phyloP scores from a whole-genome alignment of 2,888 invertebrate genomes.

The Blastobasis lacticolella region DNA sequence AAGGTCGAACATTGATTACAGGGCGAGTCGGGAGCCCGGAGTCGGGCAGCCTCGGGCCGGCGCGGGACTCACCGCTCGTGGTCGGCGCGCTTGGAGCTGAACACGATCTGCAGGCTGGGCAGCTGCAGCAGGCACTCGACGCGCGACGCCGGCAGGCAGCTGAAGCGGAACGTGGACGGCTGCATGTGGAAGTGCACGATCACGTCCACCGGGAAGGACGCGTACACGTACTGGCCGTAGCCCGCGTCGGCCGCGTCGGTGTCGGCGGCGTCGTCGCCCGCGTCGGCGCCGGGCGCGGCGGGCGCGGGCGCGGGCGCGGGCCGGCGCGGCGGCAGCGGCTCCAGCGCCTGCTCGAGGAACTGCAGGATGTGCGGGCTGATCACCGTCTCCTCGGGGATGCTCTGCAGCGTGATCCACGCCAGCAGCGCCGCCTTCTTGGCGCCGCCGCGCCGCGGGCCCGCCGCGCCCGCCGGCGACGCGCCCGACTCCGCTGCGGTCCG shows the following conservation, averaged over 20 bases:
- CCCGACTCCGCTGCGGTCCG: slow-evolving; percentile 79
- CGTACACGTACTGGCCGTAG: slow-evolving; percentile 87
- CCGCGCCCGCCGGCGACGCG: slow-evolving; percentile 6
- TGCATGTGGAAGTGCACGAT: slow-evolving; percentile 99
- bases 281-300: slow-evolving; percentile 12
- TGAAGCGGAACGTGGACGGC: slow-evolving; percentile 96
- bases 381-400: slow-evolving; percentile 97
- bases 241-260: slow-evolving; percentile 62
- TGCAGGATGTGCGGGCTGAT: slow-evolving; percentile 97
- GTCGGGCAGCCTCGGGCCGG: neutral
- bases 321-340: slow-evolving; percentile 88
- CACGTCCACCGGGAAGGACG: slow-evolving; percentile 98
- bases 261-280: slow-evolving; percentile 19
- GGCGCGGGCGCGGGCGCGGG: slow-evolving; percentile 38
- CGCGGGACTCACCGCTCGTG: slow-evolving; percentile 78
- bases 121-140: slow-evolving; percentile 97
- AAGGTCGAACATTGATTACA: neutral
- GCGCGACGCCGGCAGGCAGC: slow-evolving; percentile 94
- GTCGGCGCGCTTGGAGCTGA: slow-evolving; percentile 93
- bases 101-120: slow-evolving; percentile 97
- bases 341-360: slow-evolving; percentile 96
- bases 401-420: slow-evolving; percentile 97
- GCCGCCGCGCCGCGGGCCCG: slow-evolving; percentile 68
- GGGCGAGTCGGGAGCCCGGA: neutral
- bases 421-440: slow-evolving; percentile 92